phyloP scores from a whole-genome alignment of 2,113 vertebrate genomes.

The Emydura subglobosa region DNA sequence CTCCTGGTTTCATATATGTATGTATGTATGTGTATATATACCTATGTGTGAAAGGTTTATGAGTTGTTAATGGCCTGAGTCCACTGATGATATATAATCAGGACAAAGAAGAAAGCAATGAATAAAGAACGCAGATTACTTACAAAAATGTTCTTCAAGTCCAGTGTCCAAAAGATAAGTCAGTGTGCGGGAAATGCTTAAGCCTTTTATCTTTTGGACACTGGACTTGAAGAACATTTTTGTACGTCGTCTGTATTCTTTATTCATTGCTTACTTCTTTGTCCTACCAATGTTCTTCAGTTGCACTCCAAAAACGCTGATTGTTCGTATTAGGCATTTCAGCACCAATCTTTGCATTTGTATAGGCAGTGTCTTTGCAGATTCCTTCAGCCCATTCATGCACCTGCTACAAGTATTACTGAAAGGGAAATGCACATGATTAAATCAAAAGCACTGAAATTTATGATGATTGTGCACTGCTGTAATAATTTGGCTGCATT shows the following conservation, averaged over 20 bases:
- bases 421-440: background rate
- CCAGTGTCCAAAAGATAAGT: too few relatives aligned
- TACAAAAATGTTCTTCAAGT: too few relatives aligned
- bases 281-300: background rate
- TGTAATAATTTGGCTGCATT: background rate
- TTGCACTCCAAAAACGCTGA: background rate
- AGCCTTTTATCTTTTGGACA: background rate
- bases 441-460: background rate
- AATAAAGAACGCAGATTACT: too few relatives aligned
- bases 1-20: background rate
- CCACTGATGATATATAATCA: too few relatives aligned
- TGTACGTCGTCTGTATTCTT: background rate
- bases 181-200: too few relatives aligned
- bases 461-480: background rate
- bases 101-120: too few relatives aligned
- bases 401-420: background rate
- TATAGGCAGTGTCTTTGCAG: background rate
- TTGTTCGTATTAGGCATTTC: background rate
- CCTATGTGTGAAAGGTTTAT: too few relatives aligned
- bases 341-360: too few relatives aligned
- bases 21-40: too few relatives aligned
- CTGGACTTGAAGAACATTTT: background rate
- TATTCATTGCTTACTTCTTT: background rate
- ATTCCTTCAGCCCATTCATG: background rate
- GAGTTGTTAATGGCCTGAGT: too few relatives aligned